These are phyloP conservation scores for Hemaris fuciformis DNA, from an alignment of 2,888 invertebrate genomes.

Conservation along the genomic window DNA sequence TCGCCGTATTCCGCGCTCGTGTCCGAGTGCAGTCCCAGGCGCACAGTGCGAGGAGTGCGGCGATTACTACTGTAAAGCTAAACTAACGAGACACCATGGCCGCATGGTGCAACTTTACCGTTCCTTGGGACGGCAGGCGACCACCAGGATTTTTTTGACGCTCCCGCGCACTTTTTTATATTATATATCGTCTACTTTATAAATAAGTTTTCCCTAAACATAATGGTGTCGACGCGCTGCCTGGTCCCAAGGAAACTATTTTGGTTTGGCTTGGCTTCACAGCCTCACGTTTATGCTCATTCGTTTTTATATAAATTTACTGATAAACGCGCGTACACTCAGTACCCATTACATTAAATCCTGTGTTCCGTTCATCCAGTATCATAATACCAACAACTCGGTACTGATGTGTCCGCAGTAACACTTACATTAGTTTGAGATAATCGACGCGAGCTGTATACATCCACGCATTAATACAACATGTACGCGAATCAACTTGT, in stretches of 20 bases:
- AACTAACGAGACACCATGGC: constrained; percentile 75
- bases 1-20: constrained; percentile 48
- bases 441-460: neutral
- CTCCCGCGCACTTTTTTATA: constrained; percentile 9
- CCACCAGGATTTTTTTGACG: constrained; percentile 22
- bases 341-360: neutral
- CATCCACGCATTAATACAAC: neutral
- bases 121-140: constrained; percentile 49
- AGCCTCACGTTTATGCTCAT: constrained; percentile 59
- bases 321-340: neutral
- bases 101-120: constrained; percentile 74
- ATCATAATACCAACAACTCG: neutral
- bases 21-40: no score
- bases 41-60: constrained; percentile 44
- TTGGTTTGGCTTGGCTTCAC: constrained; percentile 74
- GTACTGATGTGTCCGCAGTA: neutral
- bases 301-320: constrained; percentile 53
- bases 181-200: constrained; percentile 17
- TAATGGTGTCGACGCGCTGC: constrained; percentile 28
- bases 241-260: constrained; percentile 51
- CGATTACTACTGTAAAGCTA: constrained; percentile 56
- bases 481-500: constrained; percentile 6
- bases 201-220: constrained; percentile 10
- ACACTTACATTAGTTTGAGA: constrained; percentile 6
- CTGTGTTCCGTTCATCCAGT: neutral